These are phyloP conservation scores for Cydia splendana DNA, from an alignment of 1,140 invertebrate genomes.

Conservation along the genomic window DNA sequence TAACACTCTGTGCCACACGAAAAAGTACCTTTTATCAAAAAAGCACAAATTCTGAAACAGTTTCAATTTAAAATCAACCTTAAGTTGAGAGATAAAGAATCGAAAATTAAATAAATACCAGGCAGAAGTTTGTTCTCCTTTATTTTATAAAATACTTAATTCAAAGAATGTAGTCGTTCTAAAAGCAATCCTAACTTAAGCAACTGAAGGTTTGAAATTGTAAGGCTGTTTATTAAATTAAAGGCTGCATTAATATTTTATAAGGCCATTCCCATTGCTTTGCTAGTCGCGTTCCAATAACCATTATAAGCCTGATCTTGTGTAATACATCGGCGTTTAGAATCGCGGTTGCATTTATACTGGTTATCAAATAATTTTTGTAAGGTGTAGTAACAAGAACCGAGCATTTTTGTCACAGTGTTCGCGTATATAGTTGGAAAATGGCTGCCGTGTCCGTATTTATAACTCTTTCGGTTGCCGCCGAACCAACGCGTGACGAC, in stretches of 20 bases:
- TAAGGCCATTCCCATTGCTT: not conserved
- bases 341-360: not conserved
- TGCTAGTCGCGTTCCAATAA: not conserved
- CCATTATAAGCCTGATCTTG: not conserved
- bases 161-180: not conserved
- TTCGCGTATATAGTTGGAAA: constrained; percentile 33
- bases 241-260: not conserved
- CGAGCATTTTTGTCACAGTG: constrained; percentile 36
- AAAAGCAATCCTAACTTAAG: not conserved
- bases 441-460: constrained; percentile 44
- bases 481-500: constrained; percentile 45
- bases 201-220: not conserved
- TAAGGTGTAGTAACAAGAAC: not conserved
- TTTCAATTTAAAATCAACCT: not conserved
- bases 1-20: not conserved
- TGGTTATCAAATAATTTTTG: not conserved
- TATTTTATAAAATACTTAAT: not conserved
- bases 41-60: not conserved
- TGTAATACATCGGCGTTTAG: not conserved
- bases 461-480: constrained; percentile 47
- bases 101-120: not conserved
- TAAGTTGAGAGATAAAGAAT: not conserved
- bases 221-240: not conserved
- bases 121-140: not conserved
- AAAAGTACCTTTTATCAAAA: not conserved